Evolutionary conservation across 2,888 invertebrate genomes (phyloP).

Genomic region (Myopa tessellatipennis): DNA sequence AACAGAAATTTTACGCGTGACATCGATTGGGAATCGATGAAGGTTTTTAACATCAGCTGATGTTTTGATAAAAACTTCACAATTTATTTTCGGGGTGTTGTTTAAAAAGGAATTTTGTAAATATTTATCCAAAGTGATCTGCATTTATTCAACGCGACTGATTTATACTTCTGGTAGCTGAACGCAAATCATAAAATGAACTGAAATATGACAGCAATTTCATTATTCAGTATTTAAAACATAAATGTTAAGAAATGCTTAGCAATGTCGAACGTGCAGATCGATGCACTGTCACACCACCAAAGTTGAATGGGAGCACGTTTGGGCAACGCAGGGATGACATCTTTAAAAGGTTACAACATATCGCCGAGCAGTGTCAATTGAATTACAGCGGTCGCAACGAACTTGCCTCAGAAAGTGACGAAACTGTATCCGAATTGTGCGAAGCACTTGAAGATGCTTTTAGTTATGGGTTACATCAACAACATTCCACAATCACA

Average conservation of each 20-base stretch:
- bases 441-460: constrained; percentile 82
- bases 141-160: too few species aligned
- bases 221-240: too few species aligned
- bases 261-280: constrained; percentile 45
- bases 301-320: constrained; percentile 53
- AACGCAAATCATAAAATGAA: too few species aligned
- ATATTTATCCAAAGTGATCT: too few species aligned
- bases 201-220: too few species aligned
- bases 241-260: constrained; percentile 45
- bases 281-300: constrained; percentile 42
- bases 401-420: constrained; percentile 91
- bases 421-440: constrained; percentile 71
- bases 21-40: too few species aligned
- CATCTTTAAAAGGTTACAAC: constrained; percentile 61
- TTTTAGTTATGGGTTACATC: constrained; percentile 81
- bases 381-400: constrained; percentile 87
- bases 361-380: constrained; percentile 73
- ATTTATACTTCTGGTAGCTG: too few species aligned
- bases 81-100: too few species aligned
- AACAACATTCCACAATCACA: constrained; percentile 69
- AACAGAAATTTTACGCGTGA: too few species aligned
- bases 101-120: too few species aligned
- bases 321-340: constrained; percentile 59
- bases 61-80: too few species aligned
- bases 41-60: too few species aligned